A percentile compares a stretch with the other conserved stretches of the same genome.
These are phyloP conservation scores for Xestoiulus laeticollis DNA, from an alignment of 2,888 invertebrate genomes.

Conservation along the genomic window DNA sequence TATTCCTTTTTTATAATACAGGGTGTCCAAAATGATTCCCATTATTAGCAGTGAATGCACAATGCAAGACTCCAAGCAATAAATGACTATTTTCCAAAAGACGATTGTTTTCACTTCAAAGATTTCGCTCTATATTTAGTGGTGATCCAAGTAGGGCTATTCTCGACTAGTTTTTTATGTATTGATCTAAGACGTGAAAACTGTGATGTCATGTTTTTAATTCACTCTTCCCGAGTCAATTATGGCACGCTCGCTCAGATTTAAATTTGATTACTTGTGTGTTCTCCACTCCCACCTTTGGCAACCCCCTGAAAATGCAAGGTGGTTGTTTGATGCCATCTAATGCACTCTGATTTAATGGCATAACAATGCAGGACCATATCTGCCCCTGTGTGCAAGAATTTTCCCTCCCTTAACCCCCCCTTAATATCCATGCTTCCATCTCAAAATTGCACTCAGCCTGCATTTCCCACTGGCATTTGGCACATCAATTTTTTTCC, in stretches of 20 bases:
- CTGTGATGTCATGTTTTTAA: not conserved
- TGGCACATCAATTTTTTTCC: not conserved
- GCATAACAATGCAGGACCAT: not conserved
- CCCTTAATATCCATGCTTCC: not conserved
- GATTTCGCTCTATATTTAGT: too few species aligned
- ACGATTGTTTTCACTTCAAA: too few species aligned
- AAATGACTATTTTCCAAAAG: too few species aligned
- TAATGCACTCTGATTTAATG: slow-evolving; percentile 34
- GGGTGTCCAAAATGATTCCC: too few species aligned
- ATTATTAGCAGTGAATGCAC: too few species aligned
- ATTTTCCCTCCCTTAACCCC: not conserved
- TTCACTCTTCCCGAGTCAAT: not conserved
- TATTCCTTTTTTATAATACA: too few species aligned
- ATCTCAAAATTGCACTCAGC: not conserved
- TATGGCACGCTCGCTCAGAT: not conserved
- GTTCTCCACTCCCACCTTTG: not conserved
- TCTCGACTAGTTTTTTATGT: not conserved
- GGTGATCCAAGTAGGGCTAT: not conserved
- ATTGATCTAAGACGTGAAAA: not conserved
- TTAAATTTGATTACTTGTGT: not conserved
- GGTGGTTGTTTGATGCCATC: not conserved
- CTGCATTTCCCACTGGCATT: slow-evolving; percentile 19
- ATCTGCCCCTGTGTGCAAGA: not conserved
- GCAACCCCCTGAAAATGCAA: slow-evolving; percentile 1
- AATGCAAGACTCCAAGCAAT: too few species aligned